These are phyloP conservation scores for Platycheirus rosarum DNA, from an alignment of 2,888 invertebrate species.

Conservation along the genomic window DNA sequence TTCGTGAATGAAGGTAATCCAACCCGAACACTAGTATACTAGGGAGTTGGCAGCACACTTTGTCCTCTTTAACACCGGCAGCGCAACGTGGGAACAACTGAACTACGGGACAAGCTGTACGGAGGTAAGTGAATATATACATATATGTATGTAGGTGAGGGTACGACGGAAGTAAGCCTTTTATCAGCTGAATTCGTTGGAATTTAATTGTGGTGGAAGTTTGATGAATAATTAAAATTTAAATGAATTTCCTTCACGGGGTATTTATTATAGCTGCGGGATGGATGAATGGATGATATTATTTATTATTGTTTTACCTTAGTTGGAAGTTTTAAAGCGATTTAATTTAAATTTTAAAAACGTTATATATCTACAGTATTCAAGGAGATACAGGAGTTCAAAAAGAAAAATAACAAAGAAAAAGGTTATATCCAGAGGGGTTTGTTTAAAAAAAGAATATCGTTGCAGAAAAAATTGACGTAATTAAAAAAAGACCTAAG, in stretches of 20 bases:
- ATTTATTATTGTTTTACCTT: constrained; percentile 23
- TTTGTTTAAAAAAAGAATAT: too few species aligned
- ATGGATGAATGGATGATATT: constrained; percentile 40
- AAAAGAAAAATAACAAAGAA: too few species aligned
- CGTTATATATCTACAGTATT: too few species aligned
- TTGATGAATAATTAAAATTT: constrained; percentile 65
- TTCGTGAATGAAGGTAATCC: constrained; percentile 73
- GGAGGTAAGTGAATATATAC: not conserved
- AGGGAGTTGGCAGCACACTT: constrained; percentile 50
- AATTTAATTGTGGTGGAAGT: constrained; percentile 62
- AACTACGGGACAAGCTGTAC: constrained; percentile 56
- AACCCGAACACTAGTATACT: constrained; percentile 64
- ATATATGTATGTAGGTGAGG: constrained; percentile 9
- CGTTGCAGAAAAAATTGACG: too few species aligned
- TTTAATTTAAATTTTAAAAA: not conserved
- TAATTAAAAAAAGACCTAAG: too few species aligned
- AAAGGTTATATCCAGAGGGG: too few species aligned
- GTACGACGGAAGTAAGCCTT: constrained; percentile 58
- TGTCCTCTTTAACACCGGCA: constrained; percentile 7
- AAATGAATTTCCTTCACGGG: constrained; percentile 37
- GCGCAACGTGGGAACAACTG: constrained; percentile 42
- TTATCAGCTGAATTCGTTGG: constrained; percentile 66
- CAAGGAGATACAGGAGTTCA: too few species aligned
- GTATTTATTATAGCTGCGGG: constrained; percentile 16
- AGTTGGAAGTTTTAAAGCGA: constrained; percentile 4